Conservation (phyloP, 2,888 invertebrate species). For the Augochlorella aurata region DNA sequence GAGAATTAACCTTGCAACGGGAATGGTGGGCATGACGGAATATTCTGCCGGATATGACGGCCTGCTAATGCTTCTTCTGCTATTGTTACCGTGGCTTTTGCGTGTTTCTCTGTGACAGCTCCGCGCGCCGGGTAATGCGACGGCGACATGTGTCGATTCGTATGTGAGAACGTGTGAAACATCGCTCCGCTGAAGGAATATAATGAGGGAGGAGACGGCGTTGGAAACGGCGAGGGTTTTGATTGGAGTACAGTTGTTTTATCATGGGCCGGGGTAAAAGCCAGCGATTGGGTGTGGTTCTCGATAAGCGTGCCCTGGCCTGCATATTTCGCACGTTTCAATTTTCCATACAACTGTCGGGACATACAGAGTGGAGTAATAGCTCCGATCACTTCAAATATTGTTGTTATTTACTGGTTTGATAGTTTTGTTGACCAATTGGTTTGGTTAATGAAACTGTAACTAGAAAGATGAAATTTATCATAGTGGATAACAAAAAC, state of each 20-base stretch:
- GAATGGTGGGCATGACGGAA: constrained; percentile 32
- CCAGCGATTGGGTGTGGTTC: constrained; percentile 1
- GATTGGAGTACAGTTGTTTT: constrained; percentile 18
- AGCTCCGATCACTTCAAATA: no score
- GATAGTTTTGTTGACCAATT: no score
- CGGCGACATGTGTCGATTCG: constrained; percentile 41
- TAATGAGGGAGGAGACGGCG: constrained; percentile 28
- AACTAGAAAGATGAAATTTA: no score
- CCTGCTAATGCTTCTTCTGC: constrained; percentile 38
- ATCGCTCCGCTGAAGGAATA: background rate
- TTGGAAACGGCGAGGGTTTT: constrained; percentile 5
- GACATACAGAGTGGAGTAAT: no score
- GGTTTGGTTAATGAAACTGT: no score
- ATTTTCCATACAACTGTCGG: background rate
- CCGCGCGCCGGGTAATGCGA: background rate
- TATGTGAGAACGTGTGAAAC: constrained; percentile 8
- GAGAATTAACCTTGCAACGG: constrained; percentile 49
- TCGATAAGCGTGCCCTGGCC: background rate
- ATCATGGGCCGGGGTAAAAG: background rate
- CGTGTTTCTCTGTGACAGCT: constrained; percentile 18
- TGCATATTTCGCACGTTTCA: background rate
- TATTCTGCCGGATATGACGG: constrained; percentile 36
- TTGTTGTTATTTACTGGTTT: no score
- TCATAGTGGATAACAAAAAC: no score
- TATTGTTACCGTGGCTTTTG: constrained; percentile 29